Base-by-base conservation (phyloP, 2,888 invertebrate genomes). In the Drosophila fulvimacula region DNA sequence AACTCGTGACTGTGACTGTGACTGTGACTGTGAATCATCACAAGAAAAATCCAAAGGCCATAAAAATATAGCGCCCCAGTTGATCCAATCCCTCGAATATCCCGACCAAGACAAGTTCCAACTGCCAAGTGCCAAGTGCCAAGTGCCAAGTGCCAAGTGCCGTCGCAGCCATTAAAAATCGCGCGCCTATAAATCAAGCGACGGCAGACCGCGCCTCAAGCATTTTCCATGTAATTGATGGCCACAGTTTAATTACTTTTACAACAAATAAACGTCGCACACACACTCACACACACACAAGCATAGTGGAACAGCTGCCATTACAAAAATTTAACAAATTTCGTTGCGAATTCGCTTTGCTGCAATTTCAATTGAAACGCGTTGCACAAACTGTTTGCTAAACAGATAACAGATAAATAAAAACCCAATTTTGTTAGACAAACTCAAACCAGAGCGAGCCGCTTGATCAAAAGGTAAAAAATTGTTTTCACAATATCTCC, bases 161-260 rank as follows among this genome's bases (percentile, higher is more conserved):
- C 80, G 80, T 72, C 81, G 83, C 81, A 69, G 76, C 68, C 65
- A 82, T 83, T 82, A 86, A 82, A 86, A 82, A 75, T 86, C 72
- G 81, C 87, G 87, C 75, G 81, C 67, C 87, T 83, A 84, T 84
- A 84, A 84, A 84, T 84, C 87, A 88, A 74, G 75, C 83, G 82
- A 79, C 80, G 80, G 81, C 77, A 60, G 64, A 62, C 60, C 62
- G 52, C 76, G 69, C 64, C 76, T 73, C 44, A 73, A 70, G 74
- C 59, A 77, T 85, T 82, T 88, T 79, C 80, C 76, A 73, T 74
- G 81, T 86, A 85, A 89, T 86, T 85, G 81, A 88, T 88, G 80
- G 70, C 62, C 70, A 53, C 70, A 64, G 71, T 87, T 87, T 87
- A 85, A 87, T 90, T 89, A 73, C 88, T 82, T 86, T 85, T 76